Base-by-base conservation (phyloP, 2,888 invertebrate genomes). In the Pegoplata infirma region DNA sequence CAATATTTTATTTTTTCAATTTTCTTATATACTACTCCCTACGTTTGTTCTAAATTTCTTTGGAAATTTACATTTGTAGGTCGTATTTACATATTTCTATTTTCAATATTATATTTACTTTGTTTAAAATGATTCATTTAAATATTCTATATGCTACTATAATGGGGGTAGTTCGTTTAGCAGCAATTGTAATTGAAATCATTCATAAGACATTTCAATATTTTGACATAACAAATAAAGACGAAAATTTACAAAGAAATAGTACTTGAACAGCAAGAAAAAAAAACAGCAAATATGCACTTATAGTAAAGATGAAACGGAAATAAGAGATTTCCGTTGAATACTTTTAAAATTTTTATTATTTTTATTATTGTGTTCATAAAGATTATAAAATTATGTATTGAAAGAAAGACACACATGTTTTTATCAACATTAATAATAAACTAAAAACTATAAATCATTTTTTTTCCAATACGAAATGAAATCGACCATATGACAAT, bases 241-340 rank as follows among this genome's bases (percentile, higher is more conserved):
- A 17, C 10, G 8, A 7, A 47, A 47, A 47, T 19, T 19, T 10
- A 10, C 12, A 12, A 51, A 59, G 12, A 36, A 36, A 36, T 36
- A 59, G 17, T 61, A 61, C 61, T 61, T 47, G 61, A 61, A 17
- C 17, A 23, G n/a, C n/a, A n/a, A n/a, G 5, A 12, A 12, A 44
- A 8, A 8, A 16, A 44, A 8, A 59, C 3, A 6, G 16, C 7
- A 56, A 47, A 47, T 36, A 55, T 68, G 58, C 58, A 68, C 68
- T 68, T 58, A 49, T 25, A n/a, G 36, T 55, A 44, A 47, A 68
- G 68, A 58, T 51, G 58, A 58, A 68, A 36, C 68, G 68, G 68
- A 68, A 68, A 51, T 36, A 51, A 40, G 58, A 58, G 68, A 68
- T 68, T 68, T 68, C 68, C 68, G 68, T 40, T 68, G 36, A 68